Percentiles rank a stretch among this genome's conserved stretches.
Evolutionary conservation across 2,888 invertebrate species (phyloP).

Genomic region (Platycnemis pennipes): DNA sequence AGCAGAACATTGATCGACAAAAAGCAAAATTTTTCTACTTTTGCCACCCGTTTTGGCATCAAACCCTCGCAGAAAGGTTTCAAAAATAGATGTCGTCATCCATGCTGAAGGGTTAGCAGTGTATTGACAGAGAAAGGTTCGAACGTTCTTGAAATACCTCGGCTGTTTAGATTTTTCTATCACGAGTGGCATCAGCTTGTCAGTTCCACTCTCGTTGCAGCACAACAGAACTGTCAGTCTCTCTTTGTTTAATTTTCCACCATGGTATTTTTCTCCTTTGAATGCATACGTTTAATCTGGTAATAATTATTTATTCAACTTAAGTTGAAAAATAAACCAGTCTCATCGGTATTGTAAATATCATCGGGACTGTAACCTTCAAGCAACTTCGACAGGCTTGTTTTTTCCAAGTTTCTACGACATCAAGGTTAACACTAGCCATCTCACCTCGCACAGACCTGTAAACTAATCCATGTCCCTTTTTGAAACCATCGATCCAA

Average conservation of each 20-base stretch:
- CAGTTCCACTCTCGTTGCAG: background rate
- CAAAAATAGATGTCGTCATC: constrained; percentile 36
- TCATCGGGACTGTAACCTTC: background rate
- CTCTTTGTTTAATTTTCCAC: background rate
- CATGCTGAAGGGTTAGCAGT: constrained; percentile 63
- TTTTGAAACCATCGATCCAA: constrained; percentile 62
- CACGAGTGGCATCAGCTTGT: background rate
- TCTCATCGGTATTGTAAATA: constrained; percentile 44
- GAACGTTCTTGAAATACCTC: background rate
- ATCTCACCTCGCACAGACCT: constrained; percentile 51
- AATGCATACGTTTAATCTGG: background rate
- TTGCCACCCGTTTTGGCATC: background rate
- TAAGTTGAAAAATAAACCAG: constrained; percentile 42
- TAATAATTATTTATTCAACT: too few species aligned
- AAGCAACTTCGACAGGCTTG: constrained; percentile 4
- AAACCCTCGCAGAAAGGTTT: constrained; percentile 4
- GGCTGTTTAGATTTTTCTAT: background rate
- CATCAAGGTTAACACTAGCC: constrained; percentile 53
- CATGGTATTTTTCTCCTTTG: background rate
- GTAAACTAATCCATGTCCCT: constrained; percentile 43
- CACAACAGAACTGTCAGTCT: background rate
- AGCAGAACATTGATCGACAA: background rate
- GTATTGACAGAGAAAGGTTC: constrained; percentile 29
- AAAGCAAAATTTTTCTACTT: constrained; percentile 20
- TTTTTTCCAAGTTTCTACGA: constrained; percentile 38